These are phyloP conservation scores for Diacarnus erythraeanus DNA, from an alignment of 37 sponge, comb jelly and placozoan species.

Conservation along the genomic window DNA sequence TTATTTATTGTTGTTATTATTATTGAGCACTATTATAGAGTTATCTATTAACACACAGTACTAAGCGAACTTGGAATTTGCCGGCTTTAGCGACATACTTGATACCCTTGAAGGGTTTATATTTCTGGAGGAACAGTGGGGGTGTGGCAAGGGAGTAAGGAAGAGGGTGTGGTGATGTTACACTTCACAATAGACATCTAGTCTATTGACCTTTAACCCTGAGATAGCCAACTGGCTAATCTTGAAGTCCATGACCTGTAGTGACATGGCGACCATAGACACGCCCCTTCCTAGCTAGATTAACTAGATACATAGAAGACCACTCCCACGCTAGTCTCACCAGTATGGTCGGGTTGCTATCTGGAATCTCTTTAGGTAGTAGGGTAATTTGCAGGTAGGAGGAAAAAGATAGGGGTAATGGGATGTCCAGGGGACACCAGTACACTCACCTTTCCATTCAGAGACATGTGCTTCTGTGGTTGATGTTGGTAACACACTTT, in stretches of 20 bases:
- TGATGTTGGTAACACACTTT: conserved; percentile 80
- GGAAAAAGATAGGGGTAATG: background rate
- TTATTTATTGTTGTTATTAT: no score
- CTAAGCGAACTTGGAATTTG: conserved; percentile 89
- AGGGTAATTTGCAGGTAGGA: background rate
- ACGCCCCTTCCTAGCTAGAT: no score
- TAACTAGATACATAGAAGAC: no score
- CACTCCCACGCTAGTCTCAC: no score
- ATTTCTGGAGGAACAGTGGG: conserved; percentile 68
- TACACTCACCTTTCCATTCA: conserved; percentile 78
- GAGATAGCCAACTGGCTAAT: conserved; percentile 79
- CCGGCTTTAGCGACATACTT: conserved; percentile 98
- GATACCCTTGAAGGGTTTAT: conserved; percentile 98
- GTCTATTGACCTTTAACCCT: conserved; percentile 91
- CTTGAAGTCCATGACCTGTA: conserved; percentile 67
- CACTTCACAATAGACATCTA: conserved; percentile 94
- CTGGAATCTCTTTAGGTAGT: no score
- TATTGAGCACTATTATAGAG: background rate
- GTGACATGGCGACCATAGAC: no score
- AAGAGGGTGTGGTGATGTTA: background rate
- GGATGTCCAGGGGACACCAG: background rate
- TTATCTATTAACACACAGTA: background rate
- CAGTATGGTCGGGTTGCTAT: no score
- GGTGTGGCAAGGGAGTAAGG: background rate
- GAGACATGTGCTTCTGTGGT: conserved; percentile 62